Evolutionary conservation across 2,113 vertebrate genomes (phyloP), one percentile per base, ranked within the genome.

Genomic region (Leptobrachium ailaonicum): DNA sequence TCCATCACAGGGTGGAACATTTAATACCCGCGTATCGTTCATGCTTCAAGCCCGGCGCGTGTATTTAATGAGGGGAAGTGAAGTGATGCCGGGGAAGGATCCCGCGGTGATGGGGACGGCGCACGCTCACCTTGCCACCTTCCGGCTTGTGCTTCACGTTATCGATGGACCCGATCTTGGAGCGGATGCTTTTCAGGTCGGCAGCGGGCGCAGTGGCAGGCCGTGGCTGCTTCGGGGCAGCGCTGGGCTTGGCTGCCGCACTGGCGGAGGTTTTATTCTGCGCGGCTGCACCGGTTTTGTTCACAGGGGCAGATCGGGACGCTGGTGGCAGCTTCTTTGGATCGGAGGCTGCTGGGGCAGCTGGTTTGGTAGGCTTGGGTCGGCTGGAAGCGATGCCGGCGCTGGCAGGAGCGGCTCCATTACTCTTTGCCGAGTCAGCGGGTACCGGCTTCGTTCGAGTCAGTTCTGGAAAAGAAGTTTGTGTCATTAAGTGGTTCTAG

Each of bases 131-230:
- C 95, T 96, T 97, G n/a, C 96, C 97, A 74, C 97, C 98, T 0
- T 96, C 95, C 0, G 97, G 95, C 87, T 98, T 96, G 77, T 98
- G 87, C 62, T 96, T 99, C 62, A 96, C 95, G 74, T 98, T 99
- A 76, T 98, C 96, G 0, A 95, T 98, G 5, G 97, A 98, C 68
- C 96, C 95, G 0, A 98, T 87, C 85, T 98, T 99, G 53, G 98
- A 95, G n/a, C 95, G 95, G 0, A 90, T 83, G 0, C 94, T 95
- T 72, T 92, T 95, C 83, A 95, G 84, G 71, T 97, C 95, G 0
- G 94, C 91, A n/a, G 83, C 84, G 0, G 92, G 85, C 0, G 88
- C 1, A 0, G 85, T 92, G 0, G 92, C 20, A 0, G 85, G 84
- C 0, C 95, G 92, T 0, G 90, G 84, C 0, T 91, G 53, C 3